Evolutionary conservation across 2,888 invertebrate genomes (phyloP), one percentile per base, ranked within the genome.

Genomic region (Lochmaea crataegi): DNA sequence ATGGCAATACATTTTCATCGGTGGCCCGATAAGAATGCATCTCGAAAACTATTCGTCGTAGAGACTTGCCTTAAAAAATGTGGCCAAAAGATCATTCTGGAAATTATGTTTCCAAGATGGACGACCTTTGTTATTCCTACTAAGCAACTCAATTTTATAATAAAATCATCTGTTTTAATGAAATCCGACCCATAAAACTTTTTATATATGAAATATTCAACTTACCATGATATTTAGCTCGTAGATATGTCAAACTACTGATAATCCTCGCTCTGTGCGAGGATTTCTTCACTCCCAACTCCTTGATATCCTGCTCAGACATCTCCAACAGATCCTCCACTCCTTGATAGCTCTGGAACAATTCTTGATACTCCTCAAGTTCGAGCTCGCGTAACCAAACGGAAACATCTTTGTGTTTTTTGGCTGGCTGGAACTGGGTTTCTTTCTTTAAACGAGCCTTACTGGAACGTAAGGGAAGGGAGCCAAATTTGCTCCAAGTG

Each of bases 241-340:
- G 87, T 5, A 92, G 87, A 10, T 90, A 89, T n/a, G 91, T 88
- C 67, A 93, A 86, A 83, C 91, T 92, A 48, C 91, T 90, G 75
- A 91, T 89, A 78, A 93, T 90, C 79, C 90, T 88, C 2, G 91
- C 91, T 42, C 92, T 86, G 85, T 93, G 92, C 16, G 89, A 89
- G 2, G 91, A 88, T 80, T 90, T 90, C 76, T 89, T 89, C 45
- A 93, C 88, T 0, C 92, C 92, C 73, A 91, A 84, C 60, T 89
- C 87, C 80, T 89, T 89, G 65, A 93, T 87, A 77, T 91, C 91
- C 3, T 87, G 85, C 82, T 93, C 91, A 41, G 88, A 88, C 79
- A 89, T 85, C 70, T 88, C 86, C 75, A 91, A 82, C 73, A 92
- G 82, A 73, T 91, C 90, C 86, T 91, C 91, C 22, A 91, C 90